Evolutionary conservation across 2,797 vertebrate genomes (phyloP).

Genomic region (Ctenopoma kingsleyae): DNA sequence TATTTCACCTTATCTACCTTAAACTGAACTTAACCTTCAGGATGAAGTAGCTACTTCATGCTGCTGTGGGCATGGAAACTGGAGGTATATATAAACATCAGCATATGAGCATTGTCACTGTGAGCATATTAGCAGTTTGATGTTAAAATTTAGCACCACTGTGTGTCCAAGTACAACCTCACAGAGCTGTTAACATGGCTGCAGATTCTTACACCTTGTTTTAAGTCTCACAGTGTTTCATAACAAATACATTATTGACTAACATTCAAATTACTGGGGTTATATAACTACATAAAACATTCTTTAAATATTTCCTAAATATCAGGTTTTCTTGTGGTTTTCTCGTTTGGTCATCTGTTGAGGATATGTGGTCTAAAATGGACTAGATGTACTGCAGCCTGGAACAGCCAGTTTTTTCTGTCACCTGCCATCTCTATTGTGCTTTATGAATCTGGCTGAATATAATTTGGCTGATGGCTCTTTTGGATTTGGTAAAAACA

Average conservation of each 20-base stretch:
- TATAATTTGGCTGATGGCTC: slow-evolving; percentile 26
- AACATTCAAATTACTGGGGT: neutral
- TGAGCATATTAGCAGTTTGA: neutral
- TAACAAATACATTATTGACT: neutral
- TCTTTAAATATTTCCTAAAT: neutral
- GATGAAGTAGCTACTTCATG: neutral
- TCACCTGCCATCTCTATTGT: slow-evolving; percentile 18
- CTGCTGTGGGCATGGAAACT: neutral
- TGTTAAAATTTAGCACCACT: neutral
- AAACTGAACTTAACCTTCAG: too few relatives aligned
- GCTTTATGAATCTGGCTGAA: slow-evolving; percentile 4
- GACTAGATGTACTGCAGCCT: slow-evolving; percentile 17
- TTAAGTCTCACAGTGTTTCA: neutral
- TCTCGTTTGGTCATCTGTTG: slow-evolving; percentile 8
- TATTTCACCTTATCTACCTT: too few relatives aligned
- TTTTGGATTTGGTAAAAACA: slow-evolving; percentile 10
- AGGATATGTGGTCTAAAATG: neutral
- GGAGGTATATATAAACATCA: neutral
- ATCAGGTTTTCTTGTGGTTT: slow-evolving; percentile 9
- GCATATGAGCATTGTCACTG: neutral
- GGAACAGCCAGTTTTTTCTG: neutral
- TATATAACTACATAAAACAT: neutral
- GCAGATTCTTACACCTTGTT: neutral
- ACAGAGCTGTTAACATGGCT: neutral
- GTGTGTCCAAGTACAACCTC: neutral